A percentile compares a stretch with the other conserved stretches of the same genome.
Conservation (phyloP, 2,888 invertebrate species). For the Aphodius granarius region DNA sequence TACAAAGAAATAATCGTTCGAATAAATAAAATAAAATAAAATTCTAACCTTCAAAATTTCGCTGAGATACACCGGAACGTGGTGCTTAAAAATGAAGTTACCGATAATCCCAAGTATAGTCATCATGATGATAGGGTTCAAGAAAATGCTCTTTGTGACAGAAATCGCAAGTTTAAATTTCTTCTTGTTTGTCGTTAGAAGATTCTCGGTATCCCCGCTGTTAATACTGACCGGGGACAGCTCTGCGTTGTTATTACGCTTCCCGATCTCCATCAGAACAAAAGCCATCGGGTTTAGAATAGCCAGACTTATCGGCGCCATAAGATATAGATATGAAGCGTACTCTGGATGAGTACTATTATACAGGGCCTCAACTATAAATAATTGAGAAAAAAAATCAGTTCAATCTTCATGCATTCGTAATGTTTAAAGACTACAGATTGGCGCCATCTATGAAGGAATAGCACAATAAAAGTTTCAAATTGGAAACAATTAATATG, state of each 20-base stretch:
- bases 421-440: too few species aligned
- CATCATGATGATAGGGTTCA: constrained; percentile 91
- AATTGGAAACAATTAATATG: too few species aligned
- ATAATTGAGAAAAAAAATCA: neutral
- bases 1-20: constrained; percentile 2
- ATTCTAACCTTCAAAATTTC: constrained; percentile 70
- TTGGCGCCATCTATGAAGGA: too few species aligned
- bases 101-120: constrained; percentile 87
- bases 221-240: constrained; percentile 38
- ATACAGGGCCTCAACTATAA: constrained; percentile 83
- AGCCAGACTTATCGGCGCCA: constrained; percentile 92
- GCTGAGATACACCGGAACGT: constrained; percentile 73
- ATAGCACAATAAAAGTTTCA: too few species aligned
- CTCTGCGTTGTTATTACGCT: constrained; percentile 53
- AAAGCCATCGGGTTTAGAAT: constrained; percentile 92
- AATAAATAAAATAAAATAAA: constrained; percentile 11
- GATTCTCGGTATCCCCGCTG: constrained; percentile 32
- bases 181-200: constrained; percentile 40
- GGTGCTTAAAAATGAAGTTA: constrained; percentile 78
- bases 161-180: constrained; percentile 46
- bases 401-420: too few species aligned
- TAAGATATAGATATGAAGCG: constrained; percentile 85
- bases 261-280: constrained; percentile 78
- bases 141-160: constrained; percentile 70
- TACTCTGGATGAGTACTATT: constrained; percentile 85